Evolutionary conservation across 2,888 invertebrate species (phyloP), one percentile per base, ranked within the genome.

Genomic region (Metalampra italica): DNA sequence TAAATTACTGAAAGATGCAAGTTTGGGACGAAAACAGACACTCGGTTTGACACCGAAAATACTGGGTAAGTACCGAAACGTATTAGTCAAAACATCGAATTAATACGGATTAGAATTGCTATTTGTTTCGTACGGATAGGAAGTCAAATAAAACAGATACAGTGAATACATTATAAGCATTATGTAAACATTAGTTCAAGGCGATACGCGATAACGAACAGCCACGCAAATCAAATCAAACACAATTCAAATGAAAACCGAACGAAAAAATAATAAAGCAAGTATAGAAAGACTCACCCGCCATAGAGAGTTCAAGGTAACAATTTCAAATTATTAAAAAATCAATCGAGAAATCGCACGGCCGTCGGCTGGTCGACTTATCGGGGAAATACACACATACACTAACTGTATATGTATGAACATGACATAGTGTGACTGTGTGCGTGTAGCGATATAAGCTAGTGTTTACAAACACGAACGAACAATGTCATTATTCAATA

Each of bases 221-320:
- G n/a, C n/a, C n/a, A 12, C n/a, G 22, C 12, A 42, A 13, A 14
- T 14, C 8, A 39, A 29, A 1, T 37, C 43, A 29, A 1, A 32
- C n/a, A 32, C n/a, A 43, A 29, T 44, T 13, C 12, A 38, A 41
- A 37, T 29, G 34, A 38, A 5, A 22, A 29, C 36, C 38, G 12
- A 42, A 46, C 34, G 3, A 43, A 47, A 50, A 41, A 39, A 45
- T n/a, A 9, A 34, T 37, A 42, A 32, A 13, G 50, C 34, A 51
- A 54, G 47, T 50, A 58, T 59, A 52, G 48, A 60, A 56, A 63
- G 49, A 80, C 87, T 88, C 68, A 88, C 87, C 87, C 68, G 87
- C 80, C 87, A 87, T 87, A 71, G 72, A 9, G n/a, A 80, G 78
- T 81, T 83, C 82, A 85, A 87, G 82, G 83, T 78, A 62, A 66